These are phyloP conservation scores for Tridacna crocea DNA, from an alignment of 2,888 invertebrate genomes.

Conservation along the genomic window DNA sequence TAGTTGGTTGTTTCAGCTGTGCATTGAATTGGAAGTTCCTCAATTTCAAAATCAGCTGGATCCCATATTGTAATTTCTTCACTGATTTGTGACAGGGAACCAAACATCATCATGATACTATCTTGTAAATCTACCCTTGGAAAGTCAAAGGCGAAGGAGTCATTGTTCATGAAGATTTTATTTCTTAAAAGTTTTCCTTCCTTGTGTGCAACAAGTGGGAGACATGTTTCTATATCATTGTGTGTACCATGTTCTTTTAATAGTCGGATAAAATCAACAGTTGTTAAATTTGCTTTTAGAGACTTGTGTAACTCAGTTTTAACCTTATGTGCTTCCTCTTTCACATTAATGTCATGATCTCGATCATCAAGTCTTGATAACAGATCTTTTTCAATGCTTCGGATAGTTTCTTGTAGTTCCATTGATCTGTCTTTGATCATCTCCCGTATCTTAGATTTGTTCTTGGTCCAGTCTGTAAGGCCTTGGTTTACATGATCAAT, in stretches of 20 bases:
- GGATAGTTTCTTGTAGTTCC: constrained; percentile 67
- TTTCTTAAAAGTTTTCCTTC: constrained; percentile 24
- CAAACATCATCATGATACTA: constrained; percentile 53
- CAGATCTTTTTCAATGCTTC: constrained; percentile 68
- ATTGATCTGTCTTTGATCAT: constrained; percentile 67
- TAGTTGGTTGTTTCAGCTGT: background rate
- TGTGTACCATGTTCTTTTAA: constrained; percentile 54
- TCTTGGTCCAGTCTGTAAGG: constrained; percentile 43
- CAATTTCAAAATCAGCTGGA: constrained; percentile 34
- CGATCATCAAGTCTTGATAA: constrained; percentile 64
- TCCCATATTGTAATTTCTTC: constrained; percentile 53
- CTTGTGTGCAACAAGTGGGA: constrained; percentile 22
- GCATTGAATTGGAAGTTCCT: background rate
- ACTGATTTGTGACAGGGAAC: constrained; percentile 44
- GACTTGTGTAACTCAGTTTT: constrained; percentile 57
- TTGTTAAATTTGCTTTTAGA: constrained; percentile 52
- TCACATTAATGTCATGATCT: constrained; percentile 39
- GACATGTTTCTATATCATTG: constrained; percentile 44
- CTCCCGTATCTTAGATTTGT: constrained; percentile 38
- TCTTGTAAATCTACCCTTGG: constrained; percentile 41
- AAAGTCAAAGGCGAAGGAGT: constrained; percentile 37
- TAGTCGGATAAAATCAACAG: constrained; percentile 61
- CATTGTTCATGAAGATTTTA: constrained; percentile 18
- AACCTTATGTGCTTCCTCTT: constrained; percentile 43
- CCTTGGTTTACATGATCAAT: constrained; percentile 59